A percentile compares a stretch with the other conserved stretches of the same genome.
Conservation (phyloP, 2,113 vertebrate genomes). For the Verasper variegatus region DNA sequence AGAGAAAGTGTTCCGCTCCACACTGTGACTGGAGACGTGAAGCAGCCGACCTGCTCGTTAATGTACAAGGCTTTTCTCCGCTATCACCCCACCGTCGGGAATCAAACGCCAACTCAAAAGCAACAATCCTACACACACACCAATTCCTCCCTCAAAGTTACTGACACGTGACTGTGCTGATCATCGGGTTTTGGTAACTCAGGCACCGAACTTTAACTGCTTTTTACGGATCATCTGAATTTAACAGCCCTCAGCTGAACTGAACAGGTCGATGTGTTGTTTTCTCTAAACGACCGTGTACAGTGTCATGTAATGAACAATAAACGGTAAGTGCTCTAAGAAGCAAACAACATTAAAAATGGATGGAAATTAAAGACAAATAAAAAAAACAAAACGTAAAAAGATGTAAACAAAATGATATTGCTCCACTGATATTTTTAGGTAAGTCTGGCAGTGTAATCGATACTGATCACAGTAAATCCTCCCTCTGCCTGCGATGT, state of each 20-base stretch:
- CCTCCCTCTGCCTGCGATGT: constrained; percentile 35
- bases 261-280: constrained; percentile 24
- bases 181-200: constrained; percentile 18
- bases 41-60: constrained; percentile 65
- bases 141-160: constrained; percentile 13
- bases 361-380: constrained; percentile 36
- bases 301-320: constrained; percentile 39
- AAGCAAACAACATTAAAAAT: constrained; percentile 42
- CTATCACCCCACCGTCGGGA: constrained; percentile 8
- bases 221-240: not conserved
- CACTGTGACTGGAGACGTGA: constrained; percentile 61
- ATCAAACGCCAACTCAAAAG: constrained; percentile 36
- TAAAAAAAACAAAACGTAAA: not conserved
- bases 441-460: constrained; percentile 19
- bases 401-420: constrained; percentile 67
- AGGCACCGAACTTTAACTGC: constrained; percentile 26
- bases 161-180: constrained; percentile 47
- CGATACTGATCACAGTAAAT: constrained; percentile 31
- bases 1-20: constrained; percentile 65
- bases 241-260: constrained; percentile 39
- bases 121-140: constrained; percentile 37
- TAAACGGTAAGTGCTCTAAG: constrained; percentile 72
- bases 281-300: constrained; percentile 28
- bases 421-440: constrained; percentile 50
- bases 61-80: constrained; percentile 57